These are phyloP conservation scores for Amorpha juglandis DNA, from an alignment of 2,888 invertebrate genomes.

Conservation along the genomic window DNA sequence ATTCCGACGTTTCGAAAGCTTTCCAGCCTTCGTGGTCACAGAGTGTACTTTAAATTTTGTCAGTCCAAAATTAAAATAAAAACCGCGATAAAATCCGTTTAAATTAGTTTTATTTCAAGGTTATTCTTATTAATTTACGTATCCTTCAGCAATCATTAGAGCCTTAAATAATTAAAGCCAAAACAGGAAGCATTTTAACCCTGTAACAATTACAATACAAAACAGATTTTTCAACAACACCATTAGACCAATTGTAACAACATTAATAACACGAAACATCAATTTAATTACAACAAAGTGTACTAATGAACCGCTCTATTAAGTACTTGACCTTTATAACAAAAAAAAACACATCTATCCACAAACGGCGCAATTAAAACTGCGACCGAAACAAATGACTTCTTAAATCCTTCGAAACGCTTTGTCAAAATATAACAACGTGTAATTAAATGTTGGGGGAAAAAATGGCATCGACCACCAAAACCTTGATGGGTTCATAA, in stretches of 20 bases:
- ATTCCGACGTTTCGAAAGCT: no score
- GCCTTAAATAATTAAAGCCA: neutral
- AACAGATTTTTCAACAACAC: neutral
- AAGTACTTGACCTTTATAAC: constrained; percentile 18
- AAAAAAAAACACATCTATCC: constrained; percentile 33
- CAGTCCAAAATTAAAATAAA: no score
- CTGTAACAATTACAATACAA: neutral
- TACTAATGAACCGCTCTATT: constrained; percentile 21
- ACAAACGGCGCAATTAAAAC: constrained; percentile 37
- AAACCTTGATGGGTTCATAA: constrained; percentile 62
- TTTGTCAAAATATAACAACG: constrained; percentile 59
- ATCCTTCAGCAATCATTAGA: neutral
- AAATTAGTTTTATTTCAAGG: no score
- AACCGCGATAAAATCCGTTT: no score
- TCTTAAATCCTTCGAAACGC: constrained; percentile 60
- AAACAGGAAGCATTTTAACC: neutral
- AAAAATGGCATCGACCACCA: constrained; percentile 50
- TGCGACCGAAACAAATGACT: constrained; percentile 47
- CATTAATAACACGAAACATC: neutral
- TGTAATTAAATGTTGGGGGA: constrained; percentile 53
- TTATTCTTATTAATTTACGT: no score
- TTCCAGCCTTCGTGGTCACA: no score
- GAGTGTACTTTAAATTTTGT: no score
- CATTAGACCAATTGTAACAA: constrained; percentile 4
- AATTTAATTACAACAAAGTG: constrained; percentile 6